Evolutionary conservation across 2,113 vertebrate genomes (phyloP).

Genomic region (Morone chrysops): DNA sequence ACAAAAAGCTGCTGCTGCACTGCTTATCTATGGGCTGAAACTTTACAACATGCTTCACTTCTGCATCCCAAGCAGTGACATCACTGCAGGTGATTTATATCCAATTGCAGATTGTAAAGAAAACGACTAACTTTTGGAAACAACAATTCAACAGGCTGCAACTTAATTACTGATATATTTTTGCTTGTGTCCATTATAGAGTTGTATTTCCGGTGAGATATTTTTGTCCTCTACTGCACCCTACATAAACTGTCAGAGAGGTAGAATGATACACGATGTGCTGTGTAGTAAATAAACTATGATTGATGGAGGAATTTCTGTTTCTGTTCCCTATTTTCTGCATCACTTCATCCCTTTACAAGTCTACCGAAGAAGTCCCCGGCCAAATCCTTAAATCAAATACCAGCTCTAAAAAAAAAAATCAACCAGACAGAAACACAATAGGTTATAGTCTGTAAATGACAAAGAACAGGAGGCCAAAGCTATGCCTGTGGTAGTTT

Average conservation of each 20-base stretch:
- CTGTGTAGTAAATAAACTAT: background rate
- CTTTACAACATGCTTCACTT: background rate
- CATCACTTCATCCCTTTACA: background rate
- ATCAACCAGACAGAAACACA: slow-evolving; percentile 16
- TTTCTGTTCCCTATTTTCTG: slow-evolving; percentile 4
- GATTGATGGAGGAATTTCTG: background rate
- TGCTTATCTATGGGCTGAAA: background rate
- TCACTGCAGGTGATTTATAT: background rate
- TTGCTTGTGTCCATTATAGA: background rate
- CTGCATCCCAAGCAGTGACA: background rate
- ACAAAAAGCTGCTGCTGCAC: slow-evolving; percentile 10
- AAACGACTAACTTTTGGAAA: background rate
- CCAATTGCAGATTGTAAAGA: background rate
- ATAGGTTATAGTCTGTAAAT: background rate
- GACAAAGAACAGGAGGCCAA: slow-evolving; percentile 15
- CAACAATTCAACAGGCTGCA: too few relatives aligned
- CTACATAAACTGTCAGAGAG: background rate
- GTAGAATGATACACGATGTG: background rate
- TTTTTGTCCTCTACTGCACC: background rate
- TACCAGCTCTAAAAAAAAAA: slow-evolving; percentile 1
- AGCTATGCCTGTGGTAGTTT: slow-evolving; percentile 14
- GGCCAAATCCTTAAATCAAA: slow-evolving; percentile 2
- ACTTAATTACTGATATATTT: background rate
- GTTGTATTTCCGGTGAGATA: slow-evolving; percentile 1
- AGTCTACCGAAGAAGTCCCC: background rate